These are phyloP conservation scores for Lasioglossum villosulum DNA, from an alignment of 2,888 invertebrate genomes.

Conservation along the genomic window DNA sequence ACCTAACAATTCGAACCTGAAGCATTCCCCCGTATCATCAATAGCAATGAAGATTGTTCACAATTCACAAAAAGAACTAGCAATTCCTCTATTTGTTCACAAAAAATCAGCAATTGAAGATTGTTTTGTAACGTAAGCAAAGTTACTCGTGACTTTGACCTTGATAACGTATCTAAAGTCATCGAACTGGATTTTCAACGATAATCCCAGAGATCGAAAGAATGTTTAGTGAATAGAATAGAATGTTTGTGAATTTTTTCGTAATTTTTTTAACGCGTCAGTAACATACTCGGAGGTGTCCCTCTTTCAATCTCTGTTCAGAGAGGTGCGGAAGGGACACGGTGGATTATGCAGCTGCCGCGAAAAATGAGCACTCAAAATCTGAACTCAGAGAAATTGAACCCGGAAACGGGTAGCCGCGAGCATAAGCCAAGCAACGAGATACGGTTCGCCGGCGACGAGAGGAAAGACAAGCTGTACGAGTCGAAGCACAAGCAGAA, in stretches of 20 bases:
- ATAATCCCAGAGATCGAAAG: background rate
- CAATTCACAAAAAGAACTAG: too few species aligned
- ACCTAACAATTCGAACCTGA: background rate
- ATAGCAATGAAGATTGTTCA: background rate
- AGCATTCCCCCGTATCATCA: background rate
- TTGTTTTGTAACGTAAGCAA: background rate
- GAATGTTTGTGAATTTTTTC: too few species aligned
- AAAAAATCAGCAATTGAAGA: too few species aligned
- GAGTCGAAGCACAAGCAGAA: slow-evolving; percentile 95
- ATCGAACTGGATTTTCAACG: background rate
- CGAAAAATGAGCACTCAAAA: slow-evolving; percentile 83
- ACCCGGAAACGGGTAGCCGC: slow-evolving; percentile 79
- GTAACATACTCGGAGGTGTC: background rate
- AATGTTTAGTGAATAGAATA: background rate
- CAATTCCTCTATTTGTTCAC: too few species aligned
- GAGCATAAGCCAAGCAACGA: slow-evolving; percentile 85
- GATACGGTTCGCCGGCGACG: slow-evolving; percentile 89
- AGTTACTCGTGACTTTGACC: background rate
- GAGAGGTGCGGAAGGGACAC: background rate
- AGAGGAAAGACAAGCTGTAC: slow-evolving; percentile 89
- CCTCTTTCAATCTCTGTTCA: slow-evolving; percentile 6
- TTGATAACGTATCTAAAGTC: background rate
- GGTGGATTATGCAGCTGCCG: slow-evolving; percentile 78
- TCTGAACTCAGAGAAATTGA: slow-evolving; percentile 63
- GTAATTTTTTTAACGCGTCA: background rate